Evolutionary conservation across 2,797 vertebrate genomes (phyloP), one percentile per base, ranked within the genome.

Genomic region (Peromyscus eremicus): DNA sequence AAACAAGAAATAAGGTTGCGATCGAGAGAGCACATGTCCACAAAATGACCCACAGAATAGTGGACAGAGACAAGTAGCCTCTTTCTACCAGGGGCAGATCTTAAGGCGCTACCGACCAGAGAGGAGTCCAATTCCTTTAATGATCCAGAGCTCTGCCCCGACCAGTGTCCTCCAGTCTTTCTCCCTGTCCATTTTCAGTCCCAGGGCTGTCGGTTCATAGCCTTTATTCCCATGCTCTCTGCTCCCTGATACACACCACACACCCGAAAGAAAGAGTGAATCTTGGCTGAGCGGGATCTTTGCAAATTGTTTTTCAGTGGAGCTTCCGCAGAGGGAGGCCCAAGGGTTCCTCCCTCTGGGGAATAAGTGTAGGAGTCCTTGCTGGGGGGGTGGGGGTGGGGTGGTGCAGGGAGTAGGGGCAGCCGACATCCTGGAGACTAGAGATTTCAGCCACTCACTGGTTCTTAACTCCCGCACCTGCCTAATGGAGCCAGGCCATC

Each of bases 381-480:
- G 40, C 1, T 60, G 60, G 6, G 25, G 60, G 62, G 60, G 52
- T 52, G 52, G 52, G 2, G 46, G 60, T 60, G 60, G 49, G 49
- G 43, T 49, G 2, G 49, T 46, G 6, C 21, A 37, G 17, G 11
- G n/a, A 1, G 29, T 34, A 5, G 49, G 4, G 13, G 32, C 60
- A 76, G 68, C 68, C 27, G 13, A 10, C 89, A 88, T 70, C 77
- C 81, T 4, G 83, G 96, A 96, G 96, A 94, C 94, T 94, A 68
- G 88, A 91, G 93, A 92, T 93, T 92, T 97, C 81, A 73, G 87
- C 43, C 71, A 14, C 92, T 84, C 91, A 16, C 95, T 92, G 88
- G 49, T 34, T 79, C 91, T 97, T 94, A 93, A 88, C 88, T 80
- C 97, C 12, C 55, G 76, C 98, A 98, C 95, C 97, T 97, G 97